Percentiles rank a stretch among this genome's conserved stretches.
phyloP scores from a whole-genome alignment of 2,888 invertebrate genomes.

The Pristionchus maxplancki region DNA sequence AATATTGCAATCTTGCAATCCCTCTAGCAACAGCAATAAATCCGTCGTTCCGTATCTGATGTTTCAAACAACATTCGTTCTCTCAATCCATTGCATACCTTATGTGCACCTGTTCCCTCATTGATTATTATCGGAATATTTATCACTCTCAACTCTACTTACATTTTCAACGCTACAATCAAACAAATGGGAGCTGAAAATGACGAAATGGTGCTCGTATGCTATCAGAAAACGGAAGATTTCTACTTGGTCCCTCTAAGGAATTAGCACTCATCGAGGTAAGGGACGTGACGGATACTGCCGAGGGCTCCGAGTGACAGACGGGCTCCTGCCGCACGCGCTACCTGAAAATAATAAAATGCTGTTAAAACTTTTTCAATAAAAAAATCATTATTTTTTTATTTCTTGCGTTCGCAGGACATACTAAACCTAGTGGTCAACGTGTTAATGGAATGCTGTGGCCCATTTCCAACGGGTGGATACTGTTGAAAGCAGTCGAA shows the following conservation, averaged over 20 bases:
- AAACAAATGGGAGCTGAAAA: background rate
- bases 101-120: background rate
- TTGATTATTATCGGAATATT: slow-evolving; percentile 6
- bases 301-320: slow-evolving; percentile 47
- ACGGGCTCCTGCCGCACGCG: slow-evolving; percentile 30
- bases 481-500: too few species aligned
- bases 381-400: background rate
- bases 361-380: background rate
- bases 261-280: slow-evolving; percentile 47
- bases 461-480: too few species aligned
- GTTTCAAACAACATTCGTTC: background rate
- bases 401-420: too few species aligned
- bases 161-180: slow-evolving; percentile 31
- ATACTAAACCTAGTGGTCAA: too few species aligned
- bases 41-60: background rate
- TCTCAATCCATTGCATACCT: background rate
- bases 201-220: background rate
- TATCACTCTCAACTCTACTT: slow-evolving; percentile 36
- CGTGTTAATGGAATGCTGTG: too few species aligned
- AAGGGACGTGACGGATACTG: slow-evolving; percentile 35
- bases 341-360: background rate
- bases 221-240: background rate
- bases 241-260: background rate
- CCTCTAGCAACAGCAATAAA: background rate
- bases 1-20: background rate